phyloP scores from a whole-genome alignment of 2,888 invertebrate genomes.

The Caenorhabditis sp. region DNA sequence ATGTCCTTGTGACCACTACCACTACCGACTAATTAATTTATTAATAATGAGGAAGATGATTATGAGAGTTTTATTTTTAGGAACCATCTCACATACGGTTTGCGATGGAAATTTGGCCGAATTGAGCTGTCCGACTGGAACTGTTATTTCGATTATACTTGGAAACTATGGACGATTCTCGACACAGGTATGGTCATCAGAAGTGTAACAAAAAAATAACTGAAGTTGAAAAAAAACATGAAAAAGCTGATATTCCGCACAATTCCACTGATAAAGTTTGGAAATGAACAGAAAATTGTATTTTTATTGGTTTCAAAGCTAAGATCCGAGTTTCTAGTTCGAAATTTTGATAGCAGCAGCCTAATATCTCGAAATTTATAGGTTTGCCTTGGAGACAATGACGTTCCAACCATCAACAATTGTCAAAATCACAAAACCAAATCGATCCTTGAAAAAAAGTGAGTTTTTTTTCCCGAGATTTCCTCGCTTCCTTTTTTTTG shows the following conservation, averaged over 20 bases:
- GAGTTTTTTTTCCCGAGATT: constrained; percentile 18
- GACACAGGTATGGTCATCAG: too few species aligned
- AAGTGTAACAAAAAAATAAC: too few species aligned
- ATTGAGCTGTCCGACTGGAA: constrained; percentile 47
- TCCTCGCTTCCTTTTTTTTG: neutral
- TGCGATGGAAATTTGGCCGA: constrained; percentile 48
- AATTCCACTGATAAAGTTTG: too few species aligned
- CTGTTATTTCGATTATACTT: constrained; percentile 44
- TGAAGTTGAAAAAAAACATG: too few species aligned
- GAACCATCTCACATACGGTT: constrained; percentile 31
- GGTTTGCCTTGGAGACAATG: constrained; percentile 30
- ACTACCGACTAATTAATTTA: neutral
- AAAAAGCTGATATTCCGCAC: too few species aligned
- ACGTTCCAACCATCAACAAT: constrained; percentile 20
- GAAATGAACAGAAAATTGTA: too few species aligned
- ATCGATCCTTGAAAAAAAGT: constrained; percentile 46
- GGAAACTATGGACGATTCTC: constrained; percentile 55
- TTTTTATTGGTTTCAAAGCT: too few species aligned
- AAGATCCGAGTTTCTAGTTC: too few species aligned
- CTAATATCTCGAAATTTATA: too few species aligned
- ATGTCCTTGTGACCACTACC: neutral
- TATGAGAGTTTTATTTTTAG: constrained; percentile 21
- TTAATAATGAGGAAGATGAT: neutral
- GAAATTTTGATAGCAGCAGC: too few species aligned
- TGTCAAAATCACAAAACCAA: constrained; percentile 45